A percentile compares a stretch with the other conserved stretches of the same genome.
Evolutionary conservation across 2,888 invertebrate genomes (phyloP).

Genomic region (Dicycla oo): DNA sequence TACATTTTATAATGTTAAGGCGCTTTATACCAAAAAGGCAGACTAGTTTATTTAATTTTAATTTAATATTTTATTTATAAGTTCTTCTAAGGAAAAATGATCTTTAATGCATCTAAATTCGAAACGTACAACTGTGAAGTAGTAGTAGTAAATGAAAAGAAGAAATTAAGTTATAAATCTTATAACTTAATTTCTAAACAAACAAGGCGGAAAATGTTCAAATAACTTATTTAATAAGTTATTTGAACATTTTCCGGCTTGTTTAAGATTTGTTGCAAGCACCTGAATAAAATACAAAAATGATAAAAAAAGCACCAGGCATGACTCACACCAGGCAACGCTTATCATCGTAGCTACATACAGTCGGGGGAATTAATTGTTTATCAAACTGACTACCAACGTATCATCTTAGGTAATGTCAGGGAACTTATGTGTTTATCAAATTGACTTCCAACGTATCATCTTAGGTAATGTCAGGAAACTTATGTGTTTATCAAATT

Average conservation of each 20-base stretch:
- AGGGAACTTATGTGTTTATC: too few species aligned
- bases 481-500: too few species aligned
- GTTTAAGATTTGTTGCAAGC: neutral
- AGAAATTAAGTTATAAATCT: neutral
- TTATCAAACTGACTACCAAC: neutral
- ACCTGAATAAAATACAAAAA: slow-evolving; percentile 5
- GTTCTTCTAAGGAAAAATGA: neutral
- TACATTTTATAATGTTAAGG: neutral
- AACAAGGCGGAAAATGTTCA: too few species aligned
- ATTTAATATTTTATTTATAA: neutral
- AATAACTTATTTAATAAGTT: too few species aligned
- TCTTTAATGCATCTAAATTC: neutral
- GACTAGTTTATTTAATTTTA: neutral
- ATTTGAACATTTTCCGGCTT: neutral
- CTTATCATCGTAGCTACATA: neutral
- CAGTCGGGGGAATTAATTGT: neutral
- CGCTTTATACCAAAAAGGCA: slow-evolving; percentile 13
- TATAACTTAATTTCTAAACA: too few species aligned
- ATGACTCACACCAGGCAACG: neutral
- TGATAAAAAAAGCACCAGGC: neutral
- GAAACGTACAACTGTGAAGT: neutral
- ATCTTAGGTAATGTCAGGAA: too few species aligned
- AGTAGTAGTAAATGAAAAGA: neutral
- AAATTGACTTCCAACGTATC: too few species aligned
- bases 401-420: neutral